Evolutionary conservation across 2,797 vertebrate species (phyloP), one percentile per base, ranked within the genome.

Genomic region (Parauchenoglanis ngamensis): DNA sequence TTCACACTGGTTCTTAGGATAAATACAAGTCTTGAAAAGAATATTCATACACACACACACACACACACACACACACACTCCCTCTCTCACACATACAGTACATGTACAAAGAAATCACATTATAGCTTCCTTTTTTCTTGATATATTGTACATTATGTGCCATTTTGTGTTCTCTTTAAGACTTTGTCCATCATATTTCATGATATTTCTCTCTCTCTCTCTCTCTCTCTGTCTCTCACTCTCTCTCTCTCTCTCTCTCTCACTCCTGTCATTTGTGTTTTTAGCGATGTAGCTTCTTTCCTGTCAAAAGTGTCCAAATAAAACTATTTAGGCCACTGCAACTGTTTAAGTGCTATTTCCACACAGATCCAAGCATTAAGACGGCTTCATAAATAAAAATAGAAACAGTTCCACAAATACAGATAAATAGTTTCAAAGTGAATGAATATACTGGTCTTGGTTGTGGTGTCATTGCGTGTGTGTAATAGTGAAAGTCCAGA

Each of bases 21-120:
- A 61, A 83, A 89, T 83, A 76, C 87, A 72, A 6, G 17, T 85
- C 19, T 82, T 88, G 73, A 72, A 83, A 84, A 59, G 72, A 61
- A 80, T 63, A 40, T 40, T 40, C 40, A 40, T 4, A 40, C 40
- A 40, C 40, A 40, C 40, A 40, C 40, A 40, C 40, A 40, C 40
- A 40, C 40, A 40, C 40, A 40, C 40, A 40, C 40, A 40, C 28
- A 31, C 57, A 79, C 77, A 83, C 49, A 86, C 86, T 54, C 85
- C 85, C 17, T 73, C 72, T 70, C 59, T 44, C 68, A 87, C 70
- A 88, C 88, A 77, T 40, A 84, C 80, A 80, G 65, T 67, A 87
- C 78, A 73, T 83, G 6, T 73, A 70, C 75, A 84, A 13, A 83
- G 6, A 72, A 40, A 76, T 81, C 40, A 28, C 31, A 46, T 75